phyloP scores from a whole-genome alignment of 2,797 vertebrate species.

The Microchirus variegatus region DNA sequence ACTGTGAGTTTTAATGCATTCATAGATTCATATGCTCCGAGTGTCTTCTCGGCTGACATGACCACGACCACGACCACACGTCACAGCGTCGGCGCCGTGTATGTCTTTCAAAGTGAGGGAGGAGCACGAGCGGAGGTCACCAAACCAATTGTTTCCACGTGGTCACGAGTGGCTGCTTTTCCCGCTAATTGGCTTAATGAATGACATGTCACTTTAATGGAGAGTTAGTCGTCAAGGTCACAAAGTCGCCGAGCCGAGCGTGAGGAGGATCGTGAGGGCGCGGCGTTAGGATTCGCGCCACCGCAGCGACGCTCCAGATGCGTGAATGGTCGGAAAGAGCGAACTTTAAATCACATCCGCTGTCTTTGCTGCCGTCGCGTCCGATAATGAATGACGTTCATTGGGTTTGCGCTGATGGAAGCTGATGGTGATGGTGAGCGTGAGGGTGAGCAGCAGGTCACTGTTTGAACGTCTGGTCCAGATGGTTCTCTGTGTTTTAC shows the following conservation, averaged over 20 bases:
- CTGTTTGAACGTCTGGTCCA: conserved; percentile 36
- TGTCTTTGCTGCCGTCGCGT: conserved; percentile 7
- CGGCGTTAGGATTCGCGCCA: no score
- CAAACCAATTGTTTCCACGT: conserved; percentile 45
- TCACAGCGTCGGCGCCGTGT: conserved; percentile 11
- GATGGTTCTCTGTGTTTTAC: conserved; percentile 35
- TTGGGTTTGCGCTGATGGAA: conserved; percentile 7
- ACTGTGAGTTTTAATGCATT: no score
- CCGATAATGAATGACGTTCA: neutral
- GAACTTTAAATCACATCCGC: neutral
- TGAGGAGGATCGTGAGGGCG: no score
- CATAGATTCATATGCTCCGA: no score
- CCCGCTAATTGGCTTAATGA: conserved; percentile 52
- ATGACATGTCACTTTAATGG: conserved; percentile 28
- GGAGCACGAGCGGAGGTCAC: conserved; percentile 20
- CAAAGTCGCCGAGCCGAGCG: neutral
- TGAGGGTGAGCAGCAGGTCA: conserved; percentile 39
- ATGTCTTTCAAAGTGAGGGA: conserved; percentile 8
- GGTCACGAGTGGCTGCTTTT: conserved; percentile 21
- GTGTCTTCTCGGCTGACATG: no score
- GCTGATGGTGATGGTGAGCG: conserved; percentile 17
- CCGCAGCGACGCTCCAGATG: neutral
- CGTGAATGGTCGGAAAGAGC: conserved; percentile 12
- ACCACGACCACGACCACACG: no score
- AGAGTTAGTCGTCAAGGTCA: conserved; percentile 28